phyloP scores from a whole-genome alignment of 2,888 invertebrate genomes.

The Sisyra nigra region DNA sequence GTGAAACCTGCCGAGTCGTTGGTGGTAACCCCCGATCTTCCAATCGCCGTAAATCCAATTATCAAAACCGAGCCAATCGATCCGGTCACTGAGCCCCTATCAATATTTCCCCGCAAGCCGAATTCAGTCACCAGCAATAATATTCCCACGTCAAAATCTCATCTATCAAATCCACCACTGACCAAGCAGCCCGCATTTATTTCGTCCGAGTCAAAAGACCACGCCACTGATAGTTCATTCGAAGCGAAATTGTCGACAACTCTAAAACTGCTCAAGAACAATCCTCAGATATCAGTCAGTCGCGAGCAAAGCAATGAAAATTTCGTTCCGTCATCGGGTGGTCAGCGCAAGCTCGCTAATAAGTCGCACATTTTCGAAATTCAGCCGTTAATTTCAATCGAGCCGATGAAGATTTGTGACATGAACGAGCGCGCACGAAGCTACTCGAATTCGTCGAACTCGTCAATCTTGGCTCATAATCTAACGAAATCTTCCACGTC shows the following conservation, averaged over 20 bases:
- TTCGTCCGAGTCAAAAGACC: conserved; percentile 6
- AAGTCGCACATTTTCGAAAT: conserved; percentile 7
- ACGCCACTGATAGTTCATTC: background rate
- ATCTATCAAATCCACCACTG: conserved; percentile 5
- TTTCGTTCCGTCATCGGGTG: conserved; percentile 30
- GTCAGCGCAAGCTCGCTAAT: conserved; percentile 20
- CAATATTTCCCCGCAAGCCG: background rate
- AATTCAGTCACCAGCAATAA: background rate
- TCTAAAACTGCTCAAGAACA: conserved; percentile 6
- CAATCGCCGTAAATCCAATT: background rate
- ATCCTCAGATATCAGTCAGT: conserved; percentile 7
- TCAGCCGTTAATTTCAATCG: conserved; percentile 29
- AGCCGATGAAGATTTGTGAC: conserved; percentile 26
- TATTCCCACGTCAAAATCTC: background rate
- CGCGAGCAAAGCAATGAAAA: conserved; percentile 3
- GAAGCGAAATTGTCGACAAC: conserved; percentile 6
- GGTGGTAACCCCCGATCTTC: conserved; percentile 8
- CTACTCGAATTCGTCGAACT: conserved; percentile 5
- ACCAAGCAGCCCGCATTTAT: conserved; percentile 6
- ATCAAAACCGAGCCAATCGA: conserved; percentile 5
- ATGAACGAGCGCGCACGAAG: conserved; percentile 16
- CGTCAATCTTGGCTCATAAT: conserved; percentile 1
- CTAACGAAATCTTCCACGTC: background rate
- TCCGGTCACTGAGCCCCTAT: conserved; percentile 1
- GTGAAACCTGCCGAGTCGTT: conserved; percentile 9